These are phyloP conservation scores for Dascillus cervinus DNA, from an alignment of 2,888 invertebrate genomes.

Conservation along the genomic window DNA sequence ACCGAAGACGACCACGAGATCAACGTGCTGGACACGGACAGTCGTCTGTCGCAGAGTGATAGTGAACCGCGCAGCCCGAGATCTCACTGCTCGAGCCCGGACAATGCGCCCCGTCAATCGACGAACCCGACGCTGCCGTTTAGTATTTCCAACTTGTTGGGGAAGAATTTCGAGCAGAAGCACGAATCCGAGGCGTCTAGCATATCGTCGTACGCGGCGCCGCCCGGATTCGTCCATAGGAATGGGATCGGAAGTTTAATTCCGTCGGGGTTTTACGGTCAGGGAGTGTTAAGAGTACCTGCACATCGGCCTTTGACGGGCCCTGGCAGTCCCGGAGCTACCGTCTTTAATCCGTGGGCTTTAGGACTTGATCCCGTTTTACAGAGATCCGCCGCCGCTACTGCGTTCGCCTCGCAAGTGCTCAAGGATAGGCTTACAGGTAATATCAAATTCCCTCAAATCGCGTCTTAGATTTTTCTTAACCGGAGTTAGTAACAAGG, in stretches of 20 bases:
- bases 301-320: conserved; percentile 64
- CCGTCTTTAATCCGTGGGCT: conserved; percentile 41
- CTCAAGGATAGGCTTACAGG: conserved; percentile 78
- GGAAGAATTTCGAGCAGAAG: conserved; percentile 65
- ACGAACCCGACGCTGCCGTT: conserved; percentile 59
- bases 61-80: conserved; percentile 44
- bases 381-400: conserved; percentile 58
- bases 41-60: conserved; percentile 54
- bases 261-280: conserved; percentile 46
- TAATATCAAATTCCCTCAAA: conserved; percentile 37
- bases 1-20: conserved; percentile 61
- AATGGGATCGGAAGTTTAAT: conserved; percentile 34
- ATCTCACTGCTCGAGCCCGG: conserved; percentile 39
- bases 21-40: conserved; percentile 59
- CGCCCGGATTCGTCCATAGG: conserved; percentile 30
- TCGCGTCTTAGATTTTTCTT: conserved; percentile 11
- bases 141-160: conserved; percentile 73
- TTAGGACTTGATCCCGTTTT: conserved; percentile 54
- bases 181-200: conserved; percentile 33
- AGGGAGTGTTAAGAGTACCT: conserved; percentile 73
- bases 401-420: conserved; percentile 72
- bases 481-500: conserved; percentile 14
- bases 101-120: conserved; percentile 46
- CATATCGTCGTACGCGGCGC: conserved; percentile 27
- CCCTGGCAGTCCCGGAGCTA: conserved; percentile 44